Evolutionary conservation across 2,888 invertebrate genomes (phyloP).

Genomic region (Ornithoptera alexandrae): DNA sequence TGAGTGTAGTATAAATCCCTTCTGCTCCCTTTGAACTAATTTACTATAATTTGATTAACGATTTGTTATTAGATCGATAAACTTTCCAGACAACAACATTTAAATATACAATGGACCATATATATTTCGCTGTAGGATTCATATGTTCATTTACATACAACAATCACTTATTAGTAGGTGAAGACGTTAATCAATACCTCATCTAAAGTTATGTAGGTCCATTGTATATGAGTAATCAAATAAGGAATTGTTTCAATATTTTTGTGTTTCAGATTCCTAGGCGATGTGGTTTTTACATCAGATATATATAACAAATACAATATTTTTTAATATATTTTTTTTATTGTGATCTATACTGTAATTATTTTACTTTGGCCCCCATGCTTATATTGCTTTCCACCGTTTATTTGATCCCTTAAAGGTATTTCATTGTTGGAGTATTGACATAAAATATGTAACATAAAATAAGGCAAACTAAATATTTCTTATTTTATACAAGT

Average conservation of each 20-base stretch:
- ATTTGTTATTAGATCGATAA: too few species aligned
- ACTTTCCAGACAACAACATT: too few species aligned
- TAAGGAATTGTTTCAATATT: slow-evolving; percentile 52
- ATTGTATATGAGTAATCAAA: slow-evolving; percentile 16
- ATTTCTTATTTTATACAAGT: background rate
- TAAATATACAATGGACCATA: too few species aligned
- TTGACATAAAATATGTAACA: background rate
- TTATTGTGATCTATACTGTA: background rate
- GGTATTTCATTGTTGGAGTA: slow-evolving; percentile 34
- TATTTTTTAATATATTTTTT: slow-evolving; percentile 5
- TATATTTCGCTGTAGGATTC: too few species aligned
- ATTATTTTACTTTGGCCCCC: background rate
- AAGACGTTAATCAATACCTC: background rate
- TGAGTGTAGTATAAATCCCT: background rate
- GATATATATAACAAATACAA: background rate
- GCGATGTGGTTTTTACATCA: slow-evolving; percentile 36
- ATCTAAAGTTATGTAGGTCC: background rate
- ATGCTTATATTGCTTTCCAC: slow-evolving; percentile 34
- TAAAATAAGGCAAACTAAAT: slow-evolving; percentile 22
- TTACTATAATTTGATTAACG: too few species aligned
- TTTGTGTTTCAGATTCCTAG: slow-evolving; percentile 72
- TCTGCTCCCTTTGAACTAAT: background rate
- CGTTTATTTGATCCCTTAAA: slow-evolving; percentile 27
- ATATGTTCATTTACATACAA: background rate
- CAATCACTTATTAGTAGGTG: background rate